Conservation (phyloP, 2,113 vertebrate species). For the Canis aureus region DNA sequence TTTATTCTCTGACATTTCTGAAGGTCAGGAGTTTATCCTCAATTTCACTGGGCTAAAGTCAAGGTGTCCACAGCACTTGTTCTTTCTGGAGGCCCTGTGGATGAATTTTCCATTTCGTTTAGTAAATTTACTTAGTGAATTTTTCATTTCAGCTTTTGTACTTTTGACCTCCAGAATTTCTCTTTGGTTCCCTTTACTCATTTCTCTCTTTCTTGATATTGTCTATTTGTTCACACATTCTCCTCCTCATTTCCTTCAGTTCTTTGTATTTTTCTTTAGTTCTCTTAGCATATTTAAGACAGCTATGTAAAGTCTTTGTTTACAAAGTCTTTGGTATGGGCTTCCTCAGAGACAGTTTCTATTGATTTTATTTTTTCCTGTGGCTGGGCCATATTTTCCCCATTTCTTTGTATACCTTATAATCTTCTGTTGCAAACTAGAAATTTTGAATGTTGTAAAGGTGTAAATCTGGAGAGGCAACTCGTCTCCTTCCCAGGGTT, state of each 20-base stretch:
- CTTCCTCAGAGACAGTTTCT: not conserved
- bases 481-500: not conserved
- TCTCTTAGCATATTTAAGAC: slow-evolving; percentile 29
- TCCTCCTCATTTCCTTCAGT: not conserved
- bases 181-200: not conserved
- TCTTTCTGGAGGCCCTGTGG: not conserved
- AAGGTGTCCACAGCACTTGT: not conserved
- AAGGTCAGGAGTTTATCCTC: not conserved
- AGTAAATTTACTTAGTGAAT: slow-evolving; percentile 4
- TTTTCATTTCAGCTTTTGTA: not conserved
- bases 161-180: slow-evolving; percentile 33
- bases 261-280: not conserved
- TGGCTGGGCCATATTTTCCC: not conserved
- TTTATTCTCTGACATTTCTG: slow-evolving; percentile 36
- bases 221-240: not conserved
- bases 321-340: not conserved
- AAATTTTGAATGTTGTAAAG: not conserved
- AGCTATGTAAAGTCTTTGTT: slow-evolving; percentile 16
- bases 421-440: not conserved
- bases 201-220: not conserved
- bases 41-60: not conserved
- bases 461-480: not conserved
- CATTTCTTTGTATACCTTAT: not conserved
- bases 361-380: not conserved
- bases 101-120: not conserved